Evolutionary conservation across 1,140 invertebrate species (phyloP), one percentile per base, ranked within the genome.

Genomic region (Trigoniulus corallinus): DNA sequence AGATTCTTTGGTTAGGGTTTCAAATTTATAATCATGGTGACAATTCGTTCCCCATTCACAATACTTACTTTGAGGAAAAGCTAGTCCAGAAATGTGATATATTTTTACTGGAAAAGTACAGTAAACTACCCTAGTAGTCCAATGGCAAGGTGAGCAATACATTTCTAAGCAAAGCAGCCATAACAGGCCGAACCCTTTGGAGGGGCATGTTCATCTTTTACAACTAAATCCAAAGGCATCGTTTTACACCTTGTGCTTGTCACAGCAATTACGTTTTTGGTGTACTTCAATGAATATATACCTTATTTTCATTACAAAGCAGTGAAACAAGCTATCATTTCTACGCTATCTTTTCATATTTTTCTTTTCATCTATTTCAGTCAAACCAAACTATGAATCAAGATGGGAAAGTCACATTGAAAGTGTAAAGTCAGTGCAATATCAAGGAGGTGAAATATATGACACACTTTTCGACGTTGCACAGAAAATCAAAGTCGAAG

Each of bases 311-410:
- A 26, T 45, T 52, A 48, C 64, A 58, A 40, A 57, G n/a, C 54
- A 7, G 53, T 58, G 29, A 48, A 57, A 18, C 64, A 62, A 58
- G 21, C 23, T 46, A 51, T 64, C 39, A 52, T 63, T 23, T 48
- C 49, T 41, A 54, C 57, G 42, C 48, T 59, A n/a, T n/a, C n/a
- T n/a, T n/a, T n/a, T n/a, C n/a, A n/a, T n/a, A n/a, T n/a, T n/a
- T n/a, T n/a, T n/a, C 51, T 45, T 62, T 37, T n/a, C 47, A 40
- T 7, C 7, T 7, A 52, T 63, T 7, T 62, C 58, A 22, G 40
- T 62, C 50, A 64, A 65, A 55, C 54, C 51, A 44, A 48, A 61
- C n/a, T 56, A 40, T 37, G 60, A 60, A 18, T 64, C 62, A 39
- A 51, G 59, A 43, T 66, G 62, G 58, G 47, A 54, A 25, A 24